These are phyloP conservation scores for Polymixis flavicincta DNA, from an alignment of 2,888 invertebrate genomes.

Conservation along the genomic window DNA sequence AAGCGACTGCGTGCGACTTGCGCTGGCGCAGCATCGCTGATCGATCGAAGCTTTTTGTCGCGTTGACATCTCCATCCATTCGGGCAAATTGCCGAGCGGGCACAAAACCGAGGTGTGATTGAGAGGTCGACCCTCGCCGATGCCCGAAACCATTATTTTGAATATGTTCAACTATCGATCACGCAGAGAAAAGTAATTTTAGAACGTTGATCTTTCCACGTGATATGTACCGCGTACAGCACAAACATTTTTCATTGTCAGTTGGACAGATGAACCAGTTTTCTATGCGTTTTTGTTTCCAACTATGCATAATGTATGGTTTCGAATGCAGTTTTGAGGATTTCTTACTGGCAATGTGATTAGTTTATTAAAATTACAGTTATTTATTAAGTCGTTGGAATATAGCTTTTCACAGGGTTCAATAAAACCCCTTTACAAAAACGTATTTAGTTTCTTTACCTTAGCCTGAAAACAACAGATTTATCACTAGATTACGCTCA, in stretches of 20 bases:
- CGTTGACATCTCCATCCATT: conserved; percentile 89
- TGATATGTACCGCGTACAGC: conserved; percentile 69
- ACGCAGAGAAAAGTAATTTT: conserved; percentile 75
- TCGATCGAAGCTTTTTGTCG: conserved; percentile 89
- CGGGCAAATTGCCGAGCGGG: conserved; percentile 84
- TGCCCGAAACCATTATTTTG: conserved; percentile 82
- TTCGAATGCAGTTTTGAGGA: conserved; percentile 4
- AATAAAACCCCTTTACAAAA: background rate
- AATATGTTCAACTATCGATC: conserved; percentile 87
- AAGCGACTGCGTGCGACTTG: conserved; percentile 72
- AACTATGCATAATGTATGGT: conserved; percentile 10
- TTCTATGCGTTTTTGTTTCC: conserved; percentile 46
- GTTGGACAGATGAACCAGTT: conserved; percentile 53
- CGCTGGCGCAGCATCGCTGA: conserved; percentile 84
- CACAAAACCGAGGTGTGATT: conserved; percentile 84
- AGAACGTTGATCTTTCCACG: conserved; percentile 75
- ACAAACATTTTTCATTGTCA: conserved; percentile 78
- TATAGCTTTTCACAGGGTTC: background rate
- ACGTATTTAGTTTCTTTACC: background rate
- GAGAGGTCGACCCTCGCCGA: conserved; percentile 77
- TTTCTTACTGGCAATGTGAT: background rate
- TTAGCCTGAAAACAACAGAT: conserved; percentile 26
- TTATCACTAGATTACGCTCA: conserved; percentile 11
- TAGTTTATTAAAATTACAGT: background rate
- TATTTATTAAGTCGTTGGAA: background rate